phyloP scores from a whole-genome alignment of 2,797 vertebrate species.

The Pampus argenteus region DNA sequence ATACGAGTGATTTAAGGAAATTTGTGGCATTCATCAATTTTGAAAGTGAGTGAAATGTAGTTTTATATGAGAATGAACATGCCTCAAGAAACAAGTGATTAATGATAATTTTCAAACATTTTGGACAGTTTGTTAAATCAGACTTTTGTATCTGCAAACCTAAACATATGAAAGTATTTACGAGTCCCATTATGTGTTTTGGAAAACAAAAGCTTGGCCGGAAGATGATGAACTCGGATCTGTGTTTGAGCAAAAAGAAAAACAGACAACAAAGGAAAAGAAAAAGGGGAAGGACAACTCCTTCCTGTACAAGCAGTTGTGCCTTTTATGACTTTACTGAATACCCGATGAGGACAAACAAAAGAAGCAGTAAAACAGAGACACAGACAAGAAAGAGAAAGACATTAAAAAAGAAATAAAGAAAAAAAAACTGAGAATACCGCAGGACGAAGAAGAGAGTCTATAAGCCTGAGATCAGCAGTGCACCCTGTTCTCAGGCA shows the following conservation, averaged over 20 bases:
- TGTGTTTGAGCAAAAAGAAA: constrained; percentile 42
- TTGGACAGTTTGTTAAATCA: not conserved
- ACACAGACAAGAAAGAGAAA: constrained; percentile 12
- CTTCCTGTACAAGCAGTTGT: constrained; percentile 57
- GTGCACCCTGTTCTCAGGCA: constrained; percentile 21
- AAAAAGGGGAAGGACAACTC: constrained; percentile 42
- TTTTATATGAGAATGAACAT: not conserved
- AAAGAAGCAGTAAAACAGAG: constrained; percentile 54
- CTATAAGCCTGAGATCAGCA: constrained; percentile 20
- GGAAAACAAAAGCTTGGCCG: constrained; percentile 19
- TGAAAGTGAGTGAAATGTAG: not conserved
- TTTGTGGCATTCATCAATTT: no score
- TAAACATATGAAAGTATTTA: not conserved
- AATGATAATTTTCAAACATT: not conserved
- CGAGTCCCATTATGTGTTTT: not conserved
- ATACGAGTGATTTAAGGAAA: no score
- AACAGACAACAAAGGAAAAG: constrained; percentile 46
- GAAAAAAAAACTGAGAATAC: not conserved
- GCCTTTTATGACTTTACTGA: constrained; percentile 53
- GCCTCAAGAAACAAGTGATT: not conserved
- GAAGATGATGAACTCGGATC: not conserved
- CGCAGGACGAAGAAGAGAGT: constrained; percentile 3
- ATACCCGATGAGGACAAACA: constrained; percentile 60
- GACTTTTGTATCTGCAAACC: not conserved
- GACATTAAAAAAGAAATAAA: not conserved